Conservation (phyloP, 2,888 invertebrate species). For the Hyles lineata region DNA sequence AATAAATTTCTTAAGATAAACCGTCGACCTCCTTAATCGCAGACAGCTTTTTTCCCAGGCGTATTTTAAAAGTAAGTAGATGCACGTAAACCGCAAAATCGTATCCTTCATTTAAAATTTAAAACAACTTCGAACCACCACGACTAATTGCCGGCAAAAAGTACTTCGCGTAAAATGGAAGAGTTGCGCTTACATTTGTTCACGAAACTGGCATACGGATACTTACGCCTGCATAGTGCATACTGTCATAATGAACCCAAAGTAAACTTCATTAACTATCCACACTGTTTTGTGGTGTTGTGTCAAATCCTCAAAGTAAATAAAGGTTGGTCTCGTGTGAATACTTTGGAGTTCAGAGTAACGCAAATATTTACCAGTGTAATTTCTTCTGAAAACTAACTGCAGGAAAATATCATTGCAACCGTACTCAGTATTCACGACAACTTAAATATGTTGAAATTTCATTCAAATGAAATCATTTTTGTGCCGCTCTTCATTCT, state of each 20-base stretch:
- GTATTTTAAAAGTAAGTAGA: conserved; percentile 52
- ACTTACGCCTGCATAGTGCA: neutral
- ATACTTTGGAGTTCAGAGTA: too few species aligned
- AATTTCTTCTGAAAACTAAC: too few species aligned
- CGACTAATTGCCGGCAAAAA: conserved; percentile 55
- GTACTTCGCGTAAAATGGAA: conserved; percentile 28
- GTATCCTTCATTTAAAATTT: conserved; percentile 60
- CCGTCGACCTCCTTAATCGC: conserved; percentile 19
- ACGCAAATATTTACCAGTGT: too few species aligned
- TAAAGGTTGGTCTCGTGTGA: too few species aligned
- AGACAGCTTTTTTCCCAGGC: conserved; percentile 44
- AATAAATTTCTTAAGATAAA: conserved; percentile 16
- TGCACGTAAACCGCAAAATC: conserved; percentile 52
- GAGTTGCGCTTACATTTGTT: conserved; percentile 30
- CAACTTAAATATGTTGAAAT: too few species aligned
- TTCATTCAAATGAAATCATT: too few species aligned
- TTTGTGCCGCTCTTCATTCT: too few species aligned
- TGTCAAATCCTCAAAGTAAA: too few species aligned
- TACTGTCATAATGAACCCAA: conserved; percentile 19
- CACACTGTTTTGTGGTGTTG: neutral
- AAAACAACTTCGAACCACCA: conserved; percentile 46
- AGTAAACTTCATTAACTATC: conserved; percentile 14
- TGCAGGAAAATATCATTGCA: too few species aligned
- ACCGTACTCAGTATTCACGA: too few species aligned
- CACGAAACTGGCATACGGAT: conserved; percentile 1